A percentile compares a stretch with the other conserved stretches of the same genome.
phyloP scores from a whole-genome alignment of 2,888 invertebrate genomes.

The Oegoconia quadripuncta region DNA sequence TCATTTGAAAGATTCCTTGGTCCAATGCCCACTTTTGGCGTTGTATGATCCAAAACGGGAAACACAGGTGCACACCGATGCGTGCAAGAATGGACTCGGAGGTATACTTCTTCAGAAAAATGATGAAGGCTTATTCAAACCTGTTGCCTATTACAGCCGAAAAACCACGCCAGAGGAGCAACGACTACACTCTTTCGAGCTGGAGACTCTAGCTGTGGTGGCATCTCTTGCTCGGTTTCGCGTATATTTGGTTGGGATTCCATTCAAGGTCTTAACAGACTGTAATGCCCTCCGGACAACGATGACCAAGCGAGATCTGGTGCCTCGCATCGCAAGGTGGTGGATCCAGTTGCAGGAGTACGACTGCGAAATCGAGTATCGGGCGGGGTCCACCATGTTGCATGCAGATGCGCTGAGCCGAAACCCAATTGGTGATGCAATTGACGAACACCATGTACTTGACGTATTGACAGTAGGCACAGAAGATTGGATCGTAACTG shows the following conservation, averaged over 20 bases:
- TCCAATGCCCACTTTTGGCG: slow-evolving; percentile 23
- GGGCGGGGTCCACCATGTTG: slow-evolving; percentile 25
- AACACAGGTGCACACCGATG: slow-evolving; percentile 37
- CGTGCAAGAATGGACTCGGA: slow-evolving; percentile 28
- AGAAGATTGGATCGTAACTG: neutral
- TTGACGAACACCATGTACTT: neutral
- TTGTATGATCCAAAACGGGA: slow-evolving; percentile 23
- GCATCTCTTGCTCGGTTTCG: slow-evolving; percentile 12
- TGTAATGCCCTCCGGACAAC: slow-evolving; percentile 10
- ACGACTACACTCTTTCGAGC: slow-evolving; percentile 12
- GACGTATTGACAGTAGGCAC: neutral
- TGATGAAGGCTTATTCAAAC: neutral
- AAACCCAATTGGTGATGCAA: slow-evolving; percentile 4
- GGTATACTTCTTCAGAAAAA: slow-evolving; percentile 30
- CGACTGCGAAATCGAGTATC: slow-evolving; percentile 26
- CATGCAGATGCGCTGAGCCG: slow-evolving; percentile 39
- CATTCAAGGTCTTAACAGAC: slow-evolving; percentile 17
- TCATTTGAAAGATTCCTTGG: neutral
- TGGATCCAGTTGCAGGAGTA: slow-evolving; percentile 34
- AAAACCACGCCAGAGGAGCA: slow-evolving; percentile 16
- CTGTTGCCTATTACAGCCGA: slow-evolving; percentile 10
- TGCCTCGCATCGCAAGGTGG: slow-evolving; percentile 33
- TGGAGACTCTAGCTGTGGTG: slow-evolving; percentile 14
- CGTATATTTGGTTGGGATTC: slow-evolving; percentile 15
- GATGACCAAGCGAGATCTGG: slow-evolving; percentile 19